phyloP scores from a whole-genome alignment of 2,113 vertebrate species.

The Uropsilus gracilis region DNA sequence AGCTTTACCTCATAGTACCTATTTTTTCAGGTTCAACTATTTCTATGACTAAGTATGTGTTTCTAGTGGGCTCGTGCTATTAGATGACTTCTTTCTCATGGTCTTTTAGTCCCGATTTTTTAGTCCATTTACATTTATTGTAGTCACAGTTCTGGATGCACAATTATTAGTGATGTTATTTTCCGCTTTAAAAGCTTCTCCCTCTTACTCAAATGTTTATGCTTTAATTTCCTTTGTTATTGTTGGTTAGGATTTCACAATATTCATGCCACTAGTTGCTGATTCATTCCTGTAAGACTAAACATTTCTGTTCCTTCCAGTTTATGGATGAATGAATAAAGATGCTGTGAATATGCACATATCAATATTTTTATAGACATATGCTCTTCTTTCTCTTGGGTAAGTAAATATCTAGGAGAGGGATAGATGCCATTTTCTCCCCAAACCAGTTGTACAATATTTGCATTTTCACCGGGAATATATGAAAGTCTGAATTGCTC shows the following conservation, averaged over 20 bases:
- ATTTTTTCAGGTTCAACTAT: not conserved
- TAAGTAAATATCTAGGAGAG: not conserved
- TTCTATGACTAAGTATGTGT: not conserved
- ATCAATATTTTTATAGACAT: no score
- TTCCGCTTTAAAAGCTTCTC: not conserved
- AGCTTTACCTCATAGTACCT: not conserved
- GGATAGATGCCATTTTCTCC: not conserved
- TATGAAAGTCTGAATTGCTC: not conserved
- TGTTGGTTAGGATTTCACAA: no score
- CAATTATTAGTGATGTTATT: not conserved
- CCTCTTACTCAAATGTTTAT: not conserved
- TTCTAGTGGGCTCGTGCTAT: not conserved
- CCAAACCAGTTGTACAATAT: not conserved
- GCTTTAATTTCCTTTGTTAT: not conserved
- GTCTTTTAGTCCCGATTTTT: not conserved
- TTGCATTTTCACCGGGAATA: not conserved
- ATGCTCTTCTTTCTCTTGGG: not conserved
- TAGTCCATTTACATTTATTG: slow-evolving; percentile 4
- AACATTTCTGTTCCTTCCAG: not conserved
- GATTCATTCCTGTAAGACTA: not conserved
- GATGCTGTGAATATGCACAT: no score
- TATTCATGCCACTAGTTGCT: rapidly evolving
- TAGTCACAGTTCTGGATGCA: not conserved
- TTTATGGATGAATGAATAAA: not conserved
- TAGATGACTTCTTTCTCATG: not conserved